Base-by-base conservation (phyloP, 2,113 vertebrate genomes). In the Athene noctua region DNA sequence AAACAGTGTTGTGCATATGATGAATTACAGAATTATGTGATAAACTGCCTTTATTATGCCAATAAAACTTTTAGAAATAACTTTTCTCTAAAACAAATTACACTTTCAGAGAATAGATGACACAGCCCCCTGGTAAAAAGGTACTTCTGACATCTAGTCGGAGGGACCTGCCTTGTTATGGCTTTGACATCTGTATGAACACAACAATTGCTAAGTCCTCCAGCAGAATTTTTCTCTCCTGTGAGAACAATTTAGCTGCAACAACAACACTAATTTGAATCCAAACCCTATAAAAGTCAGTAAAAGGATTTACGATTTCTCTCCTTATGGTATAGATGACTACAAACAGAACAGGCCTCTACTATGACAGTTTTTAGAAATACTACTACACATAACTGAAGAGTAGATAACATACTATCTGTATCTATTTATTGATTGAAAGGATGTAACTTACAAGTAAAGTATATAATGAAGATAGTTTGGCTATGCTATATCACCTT, bases 11-110 rank as follows among this genome's bases (percentile, higher is more conserved):
- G 54, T 84, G 34, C 86, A 92, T 92, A 88, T 88, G 95, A 95
- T 90, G 88, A 96, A 96, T 92, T 96, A 92, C 72, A 95, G 92
- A 93, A 95, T 91, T 88, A 96, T 83, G 91, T 92, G 78, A 88
- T 95, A 86, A 96, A 96, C 83, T 90, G 77, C 61, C 27, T 86
- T 91, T 97, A 92, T 95, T 94, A 94, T 94, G 90, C 73, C 94
- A 97, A 96, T 97, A 92, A 97, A 97, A 97, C 92, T 95, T 96
- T 90, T 46, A 88, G 92, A 95, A 94, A 96, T 88, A 93, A 96
- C 92, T 94, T 96, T 91, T 65, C 34, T 95, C 54, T 86, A 77
- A 96, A 95, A 84, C 67, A 94, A 90, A 52, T 86, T 61, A 54
- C 15, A 47, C 40, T 88, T 90, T 84, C 58, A 38, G 34, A 62